Conservation (phyloP, 1,140 invertebrate genomes). For the Sinonovacula constricta region DNA sequence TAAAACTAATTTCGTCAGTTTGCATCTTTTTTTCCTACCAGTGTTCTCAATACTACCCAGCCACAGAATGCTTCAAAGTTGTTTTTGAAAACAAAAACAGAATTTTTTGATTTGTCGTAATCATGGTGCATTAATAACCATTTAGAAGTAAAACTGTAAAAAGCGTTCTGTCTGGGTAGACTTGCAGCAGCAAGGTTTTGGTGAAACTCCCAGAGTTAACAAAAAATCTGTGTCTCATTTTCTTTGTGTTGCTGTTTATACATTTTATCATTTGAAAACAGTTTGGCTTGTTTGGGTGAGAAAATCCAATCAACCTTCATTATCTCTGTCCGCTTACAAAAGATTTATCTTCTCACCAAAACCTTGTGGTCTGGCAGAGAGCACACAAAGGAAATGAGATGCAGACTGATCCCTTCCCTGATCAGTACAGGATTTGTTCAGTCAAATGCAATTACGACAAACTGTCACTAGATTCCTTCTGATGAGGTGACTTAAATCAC, state of each 20-base stretch:
- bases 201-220: conserved; percentile 18
- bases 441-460: too few relatives aligned
- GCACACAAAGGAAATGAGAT: conserved; percentile 47
- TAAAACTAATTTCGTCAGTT: conserved; percentile 10
- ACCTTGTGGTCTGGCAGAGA: conserved; percentile 21
- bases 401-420: conserved; percentile 23
- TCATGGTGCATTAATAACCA: too few relatives aligned
- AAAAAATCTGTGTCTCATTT: conserved; percentile 42
- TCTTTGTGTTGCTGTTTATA: conserved; percentile 28
- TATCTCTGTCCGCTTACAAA: too few relatives aligned
- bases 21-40: conserved; percentile 31
- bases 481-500: too few relatives aligned
- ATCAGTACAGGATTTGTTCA: too few relatives aligned
- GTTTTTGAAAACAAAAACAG: background rate
- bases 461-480: too few relatives aligned
- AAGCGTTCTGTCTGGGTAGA: too few relatives aligned
- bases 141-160: too few relatives aligned
- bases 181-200: conserved; percentile 46
- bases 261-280: too few relatives aligned
- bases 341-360: conserved; percentile 47
- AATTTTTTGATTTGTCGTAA: too few relatives aligned
- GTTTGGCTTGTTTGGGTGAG: too few relatives aligned
- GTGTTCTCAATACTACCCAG: background rate
- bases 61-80: background rate
- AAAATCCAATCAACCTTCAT: too few relatives aligned